phyloP scores from a whole-genome alignment of 2,888 invertebrate species.

The Pegoplata infirma region DNA sequence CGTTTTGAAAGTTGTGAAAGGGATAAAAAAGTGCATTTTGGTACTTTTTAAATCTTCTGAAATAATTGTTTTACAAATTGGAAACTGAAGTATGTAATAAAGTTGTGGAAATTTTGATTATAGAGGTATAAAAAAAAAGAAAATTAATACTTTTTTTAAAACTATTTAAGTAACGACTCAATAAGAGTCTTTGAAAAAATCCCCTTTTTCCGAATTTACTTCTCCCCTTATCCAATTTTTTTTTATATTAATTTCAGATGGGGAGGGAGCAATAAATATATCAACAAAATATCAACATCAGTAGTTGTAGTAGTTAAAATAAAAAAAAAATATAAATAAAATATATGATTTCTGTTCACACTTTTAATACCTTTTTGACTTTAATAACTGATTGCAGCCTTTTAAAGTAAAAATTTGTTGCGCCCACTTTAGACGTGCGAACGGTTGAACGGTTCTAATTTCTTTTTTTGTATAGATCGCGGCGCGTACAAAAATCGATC shows the following conservation, averaged over 20 bases:
- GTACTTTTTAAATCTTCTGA: too few relatives aligned
- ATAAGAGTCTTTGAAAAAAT: too few relatives aligned
- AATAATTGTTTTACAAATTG: too few relatives aligned
- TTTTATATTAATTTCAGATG: constrained; percentile 24
- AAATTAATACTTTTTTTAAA: too few relatives aligned
- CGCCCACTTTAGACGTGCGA: constrained; percentile 64
- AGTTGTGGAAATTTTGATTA: too few relatives aligned
- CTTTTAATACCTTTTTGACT: constrained; percentile 74
- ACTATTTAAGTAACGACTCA: too few relatives aligned
- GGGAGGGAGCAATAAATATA: constrained; percentile 17
- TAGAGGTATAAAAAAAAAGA: too few relatives aligned
- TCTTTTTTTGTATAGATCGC: not conserved
- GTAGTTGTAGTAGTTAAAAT: too few relatives aligned
- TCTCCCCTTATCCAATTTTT: constrained; percentile 21
- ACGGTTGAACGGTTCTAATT: constrained; percentile 11
- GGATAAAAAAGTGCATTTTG: too few relatives aligned
- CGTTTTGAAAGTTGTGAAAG: too few relatives aligned
- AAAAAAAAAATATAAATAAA: constrained; percentile 17
- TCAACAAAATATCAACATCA: constrained; percentile 15
- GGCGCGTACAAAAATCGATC: constrained; percentile 4
- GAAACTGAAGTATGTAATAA: too few relatives aligned
- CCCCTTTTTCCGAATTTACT: constrained; percentile 2
- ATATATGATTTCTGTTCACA: constrained; percentile 63
- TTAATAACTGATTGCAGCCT: constrained; percentile 74
- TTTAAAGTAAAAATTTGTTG: constrained; percentile 70